Conservation (phyloP, 1,140 invertebrate species). For the Drosophila santomea region DNA sequence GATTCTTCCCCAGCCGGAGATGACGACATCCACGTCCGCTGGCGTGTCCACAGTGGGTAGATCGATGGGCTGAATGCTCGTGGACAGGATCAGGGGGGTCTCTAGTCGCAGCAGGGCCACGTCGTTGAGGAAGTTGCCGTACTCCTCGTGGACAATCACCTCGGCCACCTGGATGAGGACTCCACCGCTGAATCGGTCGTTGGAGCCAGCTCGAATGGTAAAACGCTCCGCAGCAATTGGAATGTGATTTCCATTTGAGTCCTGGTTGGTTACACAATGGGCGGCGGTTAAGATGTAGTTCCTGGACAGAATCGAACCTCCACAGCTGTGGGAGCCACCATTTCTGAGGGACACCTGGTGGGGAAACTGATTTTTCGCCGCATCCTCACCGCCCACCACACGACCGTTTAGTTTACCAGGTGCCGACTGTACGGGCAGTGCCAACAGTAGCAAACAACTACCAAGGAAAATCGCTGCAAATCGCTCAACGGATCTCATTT, state of each 20-base stretch:
- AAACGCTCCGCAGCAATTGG: constrained; percentile 18
- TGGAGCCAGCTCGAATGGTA: constrained; percentile 56
- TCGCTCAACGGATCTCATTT: constrained; percentile 15
- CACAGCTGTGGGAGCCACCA: constrained; percentile 85
- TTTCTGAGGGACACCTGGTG: constrained; percentile 85
- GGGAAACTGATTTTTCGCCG: constrained; percentile 81
- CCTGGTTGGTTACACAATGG: constrained; percentile 84
- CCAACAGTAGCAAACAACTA: background rate
- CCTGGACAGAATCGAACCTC: constrained; percentile 86
- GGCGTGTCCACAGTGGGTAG: constrained; percentile 67
- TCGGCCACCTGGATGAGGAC: constrained; percentile 40
- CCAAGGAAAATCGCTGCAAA: background rate
- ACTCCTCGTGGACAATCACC: constrained; percentile 80
- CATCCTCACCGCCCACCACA: constrained; percentile 85
- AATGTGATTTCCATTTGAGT: background rate
- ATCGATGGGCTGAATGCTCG: constrained; percentile 75
- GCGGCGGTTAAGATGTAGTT: constrained; percentile 87
- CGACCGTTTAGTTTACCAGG: constrained; percentile 38
- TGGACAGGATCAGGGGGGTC: constrained; percentile 65
- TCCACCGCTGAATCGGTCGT: constrained; percentile 62
- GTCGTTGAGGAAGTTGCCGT: constrained; percentile 84
- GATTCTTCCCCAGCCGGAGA: constrained; percentile 86
- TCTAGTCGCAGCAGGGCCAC: constrained; percentile 85
- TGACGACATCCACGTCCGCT: constrained; percentile 52
- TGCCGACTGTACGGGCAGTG: constrained; percentile 34